Evolutionary conservation across 2,888 invertebrate genomes (phyloP), one percentile per base, ranked within the genome.

Genomic region (Magallana nippona): DNA sequence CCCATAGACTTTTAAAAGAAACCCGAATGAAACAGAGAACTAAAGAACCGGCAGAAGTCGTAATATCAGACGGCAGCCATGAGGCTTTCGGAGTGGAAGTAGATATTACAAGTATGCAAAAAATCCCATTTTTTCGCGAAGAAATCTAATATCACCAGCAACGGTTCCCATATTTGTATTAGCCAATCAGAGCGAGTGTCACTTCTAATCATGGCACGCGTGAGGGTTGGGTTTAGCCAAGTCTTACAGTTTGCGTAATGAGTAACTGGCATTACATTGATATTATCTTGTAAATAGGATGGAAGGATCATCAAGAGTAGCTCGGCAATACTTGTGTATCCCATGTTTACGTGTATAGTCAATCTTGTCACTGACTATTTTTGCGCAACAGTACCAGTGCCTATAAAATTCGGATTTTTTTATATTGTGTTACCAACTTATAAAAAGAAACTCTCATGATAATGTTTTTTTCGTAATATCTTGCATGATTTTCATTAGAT

Each of bases 91-190:
- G 83, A 82, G 82, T 84, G 62, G 84, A 84, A 85, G 85, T 84
- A 87, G 87, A 82, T 86, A 88, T 88, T 88, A 83, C 87, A 88
- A 88, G 84, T 86, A 89, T 89, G 90, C 88, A 86, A 90, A 88
- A 87, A 86, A 90, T 90, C 89, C 86, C 78, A 82, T 56, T 71
- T 86, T 71, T 87, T 83, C 56, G 78, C 62, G 80, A 82, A 84
- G 89, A 87, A 89, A 89, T 84, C 84, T 85, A 87, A 89, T 88
- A 88, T 87, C 84, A 81, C 84, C 83, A 60, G 82, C 71, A 79
- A 79, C 85, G 79, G 85, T 85, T 82, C 84, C 89, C 89, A 86
- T 89, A 89, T 89, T 88, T 87, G 89, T 89, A 89, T 88, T 88
- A 86, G 19, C 63, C 71, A 71, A 62, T 82, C 63, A 82, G 62